These are phyloP conservation scores for Auanema freiburgensis DNA, from an alignment of 2,888 invertebrate genomes.

Conservation along the genomic window DNA sequence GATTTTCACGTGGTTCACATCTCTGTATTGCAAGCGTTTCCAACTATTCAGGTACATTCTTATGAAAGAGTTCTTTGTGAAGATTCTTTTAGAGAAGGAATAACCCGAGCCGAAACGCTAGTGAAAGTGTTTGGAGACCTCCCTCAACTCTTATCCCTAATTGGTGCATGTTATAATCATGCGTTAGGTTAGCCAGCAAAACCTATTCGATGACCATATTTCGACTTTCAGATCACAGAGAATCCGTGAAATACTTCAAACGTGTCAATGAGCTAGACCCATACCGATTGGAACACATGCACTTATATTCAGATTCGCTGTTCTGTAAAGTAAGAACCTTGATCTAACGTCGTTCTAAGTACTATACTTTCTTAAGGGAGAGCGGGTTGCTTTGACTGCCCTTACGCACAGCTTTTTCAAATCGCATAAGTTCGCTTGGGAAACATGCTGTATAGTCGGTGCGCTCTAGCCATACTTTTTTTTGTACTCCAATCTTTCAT, in stretches of 20 bases:
- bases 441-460: conserved; percentile 97
- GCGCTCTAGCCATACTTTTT: conserved; percentile 54
- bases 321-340: conserved; percentile 76
- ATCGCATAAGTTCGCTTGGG: conserved; percentile 92
- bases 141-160: too few relatives aligned
- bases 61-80: too few relatives aligned
- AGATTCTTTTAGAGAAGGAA: too few relatives aligned
- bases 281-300: conserved; percentile 85
- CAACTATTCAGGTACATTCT: too few relatives aligned
- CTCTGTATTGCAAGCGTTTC: too few relatives aligned
- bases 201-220: too few relatives aligned
- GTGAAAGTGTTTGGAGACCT: too few relatives aligned
- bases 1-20: too few relatives aligned
- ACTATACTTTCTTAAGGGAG: conserved; percentile 27
- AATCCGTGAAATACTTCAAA: conserved; percentile 71
- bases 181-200: neutral
- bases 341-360: neutral
- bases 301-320: conserved; percentile 91
- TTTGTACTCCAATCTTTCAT: conserved; percentile 39
- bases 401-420: conserved; percentile 89
- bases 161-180: too few relatives aligned
- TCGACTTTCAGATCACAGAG: conserved; percentile 50
- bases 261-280: conserved; percentile 84
- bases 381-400: conserved; percentile 80
- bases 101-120: too few relatives aligned